Evolutionary conservation across 92 coral and sea anemone genomes (phyloP).

Genomic region (Palythoa heliodiscus): DNA sequence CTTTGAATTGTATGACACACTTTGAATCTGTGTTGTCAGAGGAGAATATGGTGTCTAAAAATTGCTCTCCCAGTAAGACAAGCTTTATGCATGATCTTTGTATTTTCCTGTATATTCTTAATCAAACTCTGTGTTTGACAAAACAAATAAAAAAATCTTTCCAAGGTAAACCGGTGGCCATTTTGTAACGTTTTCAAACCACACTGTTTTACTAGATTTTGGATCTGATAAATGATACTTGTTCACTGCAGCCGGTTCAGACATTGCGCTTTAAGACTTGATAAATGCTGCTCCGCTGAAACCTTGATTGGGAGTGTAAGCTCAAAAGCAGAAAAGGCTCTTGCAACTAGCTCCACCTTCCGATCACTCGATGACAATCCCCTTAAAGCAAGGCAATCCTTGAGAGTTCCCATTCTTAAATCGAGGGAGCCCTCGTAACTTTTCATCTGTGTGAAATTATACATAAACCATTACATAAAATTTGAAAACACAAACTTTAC

Average conservation of each 20-base stretch:
- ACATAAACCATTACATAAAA: too few relatives aligned
- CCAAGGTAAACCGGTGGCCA: background rate
- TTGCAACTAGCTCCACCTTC: constrained; percentile 44
- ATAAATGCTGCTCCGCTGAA: constrained; percentile 32
- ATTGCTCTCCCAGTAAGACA: too few relatives aligned
- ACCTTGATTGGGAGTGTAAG: constrained; percentile 46
- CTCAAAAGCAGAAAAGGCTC: constrained; percentile 42
- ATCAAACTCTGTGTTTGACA: too few relatives aligned
- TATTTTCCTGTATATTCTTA: too few relatives aligned
- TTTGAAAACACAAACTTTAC: too few relatives aligned
- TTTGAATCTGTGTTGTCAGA: too few relatives aligned
- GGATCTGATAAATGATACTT: background rate
- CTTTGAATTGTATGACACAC: background rate
- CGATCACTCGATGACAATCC: constrained; percentile 40
- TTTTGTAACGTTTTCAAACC: background rate
- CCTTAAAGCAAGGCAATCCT: constrained; percentile 45
- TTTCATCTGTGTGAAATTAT: constrained; percentile 19
- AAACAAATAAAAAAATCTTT: too few relatives aligned
- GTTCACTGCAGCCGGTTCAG: background rate
- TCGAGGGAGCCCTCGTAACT: constrained; percentile 43
- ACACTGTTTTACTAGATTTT: background rate
- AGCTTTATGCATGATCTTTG: too few relatives aligned
- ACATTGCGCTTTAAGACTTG: constrained; percentile 35
- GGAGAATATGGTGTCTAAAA: too few relatives aligned
- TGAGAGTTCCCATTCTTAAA: constrained; percentile 43